Evolutionary conservation across 2,888 invertebrate species (phyloP), one percentile per base, ranked within the genome.

Genomic region (Noctua comes): DNA sequence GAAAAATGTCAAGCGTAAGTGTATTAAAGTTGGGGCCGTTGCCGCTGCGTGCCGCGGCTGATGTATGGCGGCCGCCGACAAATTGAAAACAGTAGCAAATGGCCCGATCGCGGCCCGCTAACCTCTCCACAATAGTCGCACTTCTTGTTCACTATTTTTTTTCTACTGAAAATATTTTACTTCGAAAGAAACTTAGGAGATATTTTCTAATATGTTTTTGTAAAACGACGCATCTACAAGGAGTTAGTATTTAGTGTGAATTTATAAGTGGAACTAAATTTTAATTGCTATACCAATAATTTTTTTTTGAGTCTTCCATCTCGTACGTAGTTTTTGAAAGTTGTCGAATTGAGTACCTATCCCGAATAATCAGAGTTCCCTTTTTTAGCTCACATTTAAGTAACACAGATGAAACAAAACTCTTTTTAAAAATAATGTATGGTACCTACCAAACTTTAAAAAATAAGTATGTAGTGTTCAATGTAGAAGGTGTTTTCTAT

Each of bases 51-150:
- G 93, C 94, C 93, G 87, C 91, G 88, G 89, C 95, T 95, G 96
- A 96, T 95, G 95, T 95, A 96, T 95, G 93, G 94, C 88, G 90
- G 90, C 93, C 92, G 90, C 90, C 92, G 93, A 93, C 95, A 95
- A 95, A 95, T 95, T 95, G 96, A 94, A 95, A 95, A 95, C 94
- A 94, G 93, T 91, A 93, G 93, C 93, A 95, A 96, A 96, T 96
- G 95, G 95, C 90, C 93, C 95, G 95, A 93, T 95, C 92, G 91
- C 92, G 91, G 90, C 87, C 88, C 89, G 90, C 88, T 84, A 83
- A 79, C 83, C 88, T 79, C 88, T 91, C 91, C 90, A 93, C 93
- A 93, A 88, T 92, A 90, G 87, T 71, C 80, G 85, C 91, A 89
- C 86, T 86, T 80, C 69, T 74, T 80, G 68, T 73, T 77, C 68